Conservation (phyloP, 30 jellyfish, hydroid and myxozoan genomes). For the Chironex yamaguchii region DNA sequence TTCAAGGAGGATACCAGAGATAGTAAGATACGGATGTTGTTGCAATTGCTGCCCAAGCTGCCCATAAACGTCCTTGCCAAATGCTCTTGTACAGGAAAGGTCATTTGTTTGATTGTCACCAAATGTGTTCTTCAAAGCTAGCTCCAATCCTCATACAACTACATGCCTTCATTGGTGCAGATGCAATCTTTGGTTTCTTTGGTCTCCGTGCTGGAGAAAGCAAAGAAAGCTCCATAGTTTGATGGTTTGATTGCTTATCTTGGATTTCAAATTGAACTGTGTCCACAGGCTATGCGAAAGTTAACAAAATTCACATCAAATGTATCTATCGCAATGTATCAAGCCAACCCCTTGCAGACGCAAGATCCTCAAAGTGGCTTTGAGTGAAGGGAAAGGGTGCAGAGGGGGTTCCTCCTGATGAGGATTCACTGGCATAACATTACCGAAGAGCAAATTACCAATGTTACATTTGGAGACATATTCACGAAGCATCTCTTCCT, state of each 20-base stretch:
- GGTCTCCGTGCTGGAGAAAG: conserved; percentile 34
- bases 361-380: neutral
- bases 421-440: conserved; percentile 31
- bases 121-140: no score
- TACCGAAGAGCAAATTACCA: conserved; percentile 32
- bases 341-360: neutral
- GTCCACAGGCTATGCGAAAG: neutral
- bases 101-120: no score
- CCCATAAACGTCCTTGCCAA: neutral
- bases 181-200: no score
- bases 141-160: no score
- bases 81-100: no score
- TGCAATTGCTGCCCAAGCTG: neutral
- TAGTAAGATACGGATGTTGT: conserved; percentile 2
- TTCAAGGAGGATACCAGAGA: conserved; percentile 2
- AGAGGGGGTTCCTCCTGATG: conserved; percentile 35
- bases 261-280: no score
- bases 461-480: conserved; percentile 5
- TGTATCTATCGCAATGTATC: neutral
- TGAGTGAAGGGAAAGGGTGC: conserved; percentile 10
- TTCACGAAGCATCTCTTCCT: neutral
- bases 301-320: neutral
- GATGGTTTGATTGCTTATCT: conserved; percentile 6
- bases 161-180: no score
- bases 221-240: conserved; percentile 1